phyloP scores from a whole-genome alignment of 1,140 invertebrate genomes.

The Samia ricini region DNA sequence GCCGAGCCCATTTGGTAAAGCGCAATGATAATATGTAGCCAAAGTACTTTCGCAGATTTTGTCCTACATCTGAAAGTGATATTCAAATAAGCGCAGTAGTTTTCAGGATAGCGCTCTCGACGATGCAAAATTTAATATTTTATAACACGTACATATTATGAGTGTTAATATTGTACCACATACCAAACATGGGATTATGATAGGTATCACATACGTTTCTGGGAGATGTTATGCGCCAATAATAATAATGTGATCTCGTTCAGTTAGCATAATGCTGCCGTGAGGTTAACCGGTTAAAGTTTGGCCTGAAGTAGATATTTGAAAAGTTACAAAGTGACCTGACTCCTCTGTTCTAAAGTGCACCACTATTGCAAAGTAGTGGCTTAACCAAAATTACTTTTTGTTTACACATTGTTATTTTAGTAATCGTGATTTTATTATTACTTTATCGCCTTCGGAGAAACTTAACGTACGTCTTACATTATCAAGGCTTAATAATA shows the following conservation, averaged over 20 bases:
- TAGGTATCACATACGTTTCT: not conserved
- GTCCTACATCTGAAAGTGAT: conserved; percentile 15
- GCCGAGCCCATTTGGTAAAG: no score
- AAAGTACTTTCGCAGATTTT: no score
- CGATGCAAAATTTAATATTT: no score
- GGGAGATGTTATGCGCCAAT: not conserved
- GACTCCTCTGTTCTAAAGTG: not conserved
- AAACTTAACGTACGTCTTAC: no score
- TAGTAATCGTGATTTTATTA: not conserved
- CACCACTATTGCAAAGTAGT: not conserved
- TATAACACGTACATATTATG: no score
- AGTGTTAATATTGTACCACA: conserved; percentile 26
- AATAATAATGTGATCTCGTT: conserved; percentile 50
- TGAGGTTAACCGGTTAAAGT: conserved; percentile 27
- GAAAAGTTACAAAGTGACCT: conserved; percentile 57
- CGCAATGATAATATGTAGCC: not conserved
- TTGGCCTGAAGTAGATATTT: conserved; percentile 39
- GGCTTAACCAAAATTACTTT: not conserved
- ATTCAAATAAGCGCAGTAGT: no score
- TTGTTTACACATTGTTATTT: not conserved
- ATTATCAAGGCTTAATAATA: no score
- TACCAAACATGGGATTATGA: not conserved
- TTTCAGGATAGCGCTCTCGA: no score
- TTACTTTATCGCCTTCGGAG: no score
- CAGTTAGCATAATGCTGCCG: conserved; percentile 56